These are phyloP conservation scores for Pteromalus puparum DNA, from an alignment of 1,140 invertebrate genomes.

Conservation along the genomic window DNA sequence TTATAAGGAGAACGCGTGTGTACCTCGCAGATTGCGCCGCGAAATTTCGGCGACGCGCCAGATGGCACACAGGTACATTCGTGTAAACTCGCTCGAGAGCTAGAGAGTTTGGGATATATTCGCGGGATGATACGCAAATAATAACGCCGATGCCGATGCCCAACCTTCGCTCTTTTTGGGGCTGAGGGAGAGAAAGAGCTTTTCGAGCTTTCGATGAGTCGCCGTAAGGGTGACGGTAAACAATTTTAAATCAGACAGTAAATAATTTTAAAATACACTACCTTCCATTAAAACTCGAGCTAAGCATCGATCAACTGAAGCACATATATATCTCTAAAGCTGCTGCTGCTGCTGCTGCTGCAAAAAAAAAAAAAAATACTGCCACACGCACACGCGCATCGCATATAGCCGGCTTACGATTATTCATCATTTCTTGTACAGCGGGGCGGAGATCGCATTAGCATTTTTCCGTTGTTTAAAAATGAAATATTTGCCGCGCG, in stretches of 20 bases:
- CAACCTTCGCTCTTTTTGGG: background rate
- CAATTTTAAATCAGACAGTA: too few species aligned
- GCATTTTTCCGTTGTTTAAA: slow-evolving; percentile 65
- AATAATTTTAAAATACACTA: too few species aligned
- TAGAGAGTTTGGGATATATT: background rate
- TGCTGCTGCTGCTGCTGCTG: too few species aligned
- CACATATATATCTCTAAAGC: background rate
- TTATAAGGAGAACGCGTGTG: slow-evolving; percentile 22
- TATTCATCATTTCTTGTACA: slow-evolving; percentile 58
- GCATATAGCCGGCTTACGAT: slow-evolving; percentile 44
- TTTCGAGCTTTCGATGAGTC: background rate
- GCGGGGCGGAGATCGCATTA: slow-evolving; percentile 50
- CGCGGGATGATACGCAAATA: slow-evolving; percentile 40
- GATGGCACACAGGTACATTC: slow-evolving; percentile 19
- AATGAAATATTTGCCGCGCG: slow-evolving; percentile 60
- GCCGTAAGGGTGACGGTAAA: too few species aligned
- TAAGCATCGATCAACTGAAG: slow-evolving; percentile 11
- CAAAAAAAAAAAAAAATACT: background rate
- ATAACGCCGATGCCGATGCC: slow-evolving; percentile 10
- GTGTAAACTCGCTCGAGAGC: background rate
- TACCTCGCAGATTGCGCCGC: background rate
- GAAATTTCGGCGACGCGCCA: background rate
- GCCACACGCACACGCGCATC: slow-evolving; percentile 14
- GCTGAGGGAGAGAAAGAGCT: background rate
- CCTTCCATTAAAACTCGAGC: too few species aligned